Evolutionary conservation across 2,888 invertebrate species (phyloP).

Genomic region (Acanthosepion esculentum): DNA sequence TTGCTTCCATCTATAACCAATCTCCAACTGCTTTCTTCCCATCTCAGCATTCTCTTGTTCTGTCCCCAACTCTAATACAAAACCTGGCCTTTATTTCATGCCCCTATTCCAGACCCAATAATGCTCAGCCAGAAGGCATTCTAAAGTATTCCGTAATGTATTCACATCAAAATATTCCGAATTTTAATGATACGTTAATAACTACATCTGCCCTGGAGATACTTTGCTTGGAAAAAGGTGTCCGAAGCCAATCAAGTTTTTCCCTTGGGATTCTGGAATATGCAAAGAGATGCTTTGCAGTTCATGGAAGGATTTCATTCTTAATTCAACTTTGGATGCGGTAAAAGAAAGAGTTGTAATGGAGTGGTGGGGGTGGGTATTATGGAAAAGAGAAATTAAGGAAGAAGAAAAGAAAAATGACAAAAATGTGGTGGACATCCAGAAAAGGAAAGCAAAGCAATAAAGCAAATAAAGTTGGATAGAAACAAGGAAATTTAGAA

Average conservation of each 20-base stretch:
- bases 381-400: not conserved
- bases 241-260: constrained; percentile 33
- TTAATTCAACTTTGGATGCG: constrained; percentile 2
- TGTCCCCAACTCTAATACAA: not conserved
- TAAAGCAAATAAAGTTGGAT: not conserved
- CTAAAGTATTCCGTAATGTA: not conserved
- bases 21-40: not conserved
- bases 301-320: not conserved
- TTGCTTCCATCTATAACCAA: not conserved
- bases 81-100: not conserved
- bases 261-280: not conserved
- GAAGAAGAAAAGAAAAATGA: not conserved
- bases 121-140: not conserved
- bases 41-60: not conserved
- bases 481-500: not conserved
- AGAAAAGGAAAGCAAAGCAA: not conserved
- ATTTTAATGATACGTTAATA: constrained; percentile 33
- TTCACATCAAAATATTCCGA: constrained; percentile 22
- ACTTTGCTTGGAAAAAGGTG: not conserved
- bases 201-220: not conserved
- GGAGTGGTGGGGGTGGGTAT: not conserved
- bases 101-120: not conserved
- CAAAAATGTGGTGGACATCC: not conserved
- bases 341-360: not conserved
- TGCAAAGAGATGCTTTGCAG: not conserved